Evolutionary conservation across 2,113 vertebrate species (phyloP), one percentile per base, ranked within the genome.

Genomic region (Cephalopterus ornatus): DNA sequence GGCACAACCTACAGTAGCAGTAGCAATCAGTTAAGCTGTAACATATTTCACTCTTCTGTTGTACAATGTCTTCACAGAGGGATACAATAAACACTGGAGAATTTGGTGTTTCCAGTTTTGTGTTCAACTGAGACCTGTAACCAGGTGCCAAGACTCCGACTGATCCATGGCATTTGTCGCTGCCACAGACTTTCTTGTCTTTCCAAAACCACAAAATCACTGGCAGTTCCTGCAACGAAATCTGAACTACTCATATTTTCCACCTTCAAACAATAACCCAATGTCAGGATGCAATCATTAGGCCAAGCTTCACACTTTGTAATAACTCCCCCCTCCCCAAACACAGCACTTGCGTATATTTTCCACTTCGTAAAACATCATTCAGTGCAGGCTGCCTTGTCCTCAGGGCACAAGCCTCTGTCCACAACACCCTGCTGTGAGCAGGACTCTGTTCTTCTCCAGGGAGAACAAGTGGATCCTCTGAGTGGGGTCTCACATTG

Each of bases 201-300:
- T 93, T 81, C 76, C 58, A 85, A 85, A 92, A 2, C 28, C 56
- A 70, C 30, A 65, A 76, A 75, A 80, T 55, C 44, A 52, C 67
- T 53, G 82, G 27, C 68, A 92, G 85, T 47, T 91, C 76, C 62
- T 89, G 75, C 59, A 92, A 91, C 12, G 72, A 95, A 97, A 96
- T 93, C 94, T 81, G 63, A 97, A 94, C 94, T 85, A 90, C 88
- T 94, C 53, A 2, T 10, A 68, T 95, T 92, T 92, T 87, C 89
- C 72, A 79, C 55, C 87, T 97, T 94, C 96, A 88, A 97, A 98
- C 94, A 98, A 96, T 89, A 98, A 96, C 91, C 94, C 92, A 91
- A 80, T 39, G 15, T 96, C 95, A 95, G 96, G 93, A 97, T 68
- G 92, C 95, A 96, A 96, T 92, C 84, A 89, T 96, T 89, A 95